A percentile compares a stretch with the other conserved stretches of the same genome.
These are phyloP conservation scores for Acleris holmiana DNA, from an alignment of 2,888 invertebrate species.

Conservation along the genomic window DNA sequence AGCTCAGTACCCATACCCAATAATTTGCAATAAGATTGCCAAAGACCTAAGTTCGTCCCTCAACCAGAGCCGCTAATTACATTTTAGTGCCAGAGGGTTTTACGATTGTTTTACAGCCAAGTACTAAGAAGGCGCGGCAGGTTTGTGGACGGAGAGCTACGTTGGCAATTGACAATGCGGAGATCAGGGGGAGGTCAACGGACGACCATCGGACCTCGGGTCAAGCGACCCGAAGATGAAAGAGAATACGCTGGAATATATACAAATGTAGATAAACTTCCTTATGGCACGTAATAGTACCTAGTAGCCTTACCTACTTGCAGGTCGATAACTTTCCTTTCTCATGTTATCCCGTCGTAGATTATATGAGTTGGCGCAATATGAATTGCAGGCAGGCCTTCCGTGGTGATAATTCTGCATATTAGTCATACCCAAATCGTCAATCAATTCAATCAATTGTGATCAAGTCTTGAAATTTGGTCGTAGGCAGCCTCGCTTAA, in stretches of 20 bases:
- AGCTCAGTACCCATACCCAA: no score
- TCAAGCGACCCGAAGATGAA: slow-evolving; percentile 40
- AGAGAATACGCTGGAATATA: slow-evolving; percentile 21
- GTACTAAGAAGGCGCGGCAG: neutral
- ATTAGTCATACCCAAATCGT: slow-evolving; percentile 14
- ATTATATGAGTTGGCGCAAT: no score
- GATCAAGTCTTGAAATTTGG: slow-evolving; percentile 21
- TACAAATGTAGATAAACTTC: neutral
- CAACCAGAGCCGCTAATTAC: no score
- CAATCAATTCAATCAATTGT: no score
- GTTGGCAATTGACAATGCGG: slow-evolving; percentile 54
- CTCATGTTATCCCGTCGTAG: no score
- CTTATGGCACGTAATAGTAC: no score
- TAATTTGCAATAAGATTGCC: no score
- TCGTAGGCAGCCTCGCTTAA: slow-evolving; percentile 13
- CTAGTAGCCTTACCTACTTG: no score
- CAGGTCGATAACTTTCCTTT: no score
- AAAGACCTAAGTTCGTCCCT: no score
- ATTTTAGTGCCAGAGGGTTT: neutral
- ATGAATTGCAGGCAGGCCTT: neutral
- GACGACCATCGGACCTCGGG: slow-evolving; percentile 60
- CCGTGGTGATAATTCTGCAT: neutral
- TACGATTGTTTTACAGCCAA: neutral
- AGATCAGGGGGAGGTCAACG: slow-evolving; percentile 65
- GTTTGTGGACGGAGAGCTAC: slow-evolving; percentile 21